A percentile compares a stretch with the other conserved stretches of the same genome.
phyloP scores from a whole-genome alignment of 2,113 vertebrate species.

The Nerophis ophidion region DNA sequence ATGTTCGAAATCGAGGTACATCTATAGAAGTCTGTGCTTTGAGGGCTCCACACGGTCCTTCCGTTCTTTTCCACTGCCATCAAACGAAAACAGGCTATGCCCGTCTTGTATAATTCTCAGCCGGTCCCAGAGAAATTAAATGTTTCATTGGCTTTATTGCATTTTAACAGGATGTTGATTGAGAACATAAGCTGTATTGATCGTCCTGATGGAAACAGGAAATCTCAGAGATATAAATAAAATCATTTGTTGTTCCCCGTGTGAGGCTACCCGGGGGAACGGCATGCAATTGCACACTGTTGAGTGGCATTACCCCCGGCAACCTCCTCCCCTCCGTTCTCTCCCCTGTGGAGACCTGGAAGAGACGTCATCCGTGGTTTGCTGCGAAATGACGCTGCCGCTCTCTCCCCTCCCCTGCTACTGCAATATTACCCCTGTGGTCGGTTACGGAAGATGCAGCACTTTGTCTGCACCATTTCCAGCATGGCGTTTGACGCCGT shows the following conservation, averaged over 20 bases:
- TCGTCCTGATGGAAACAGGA: conserved; percentile 78
- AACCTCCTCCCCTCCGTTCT: conserved; percentile 61
- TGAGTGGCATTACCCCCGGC: conserved; percentile 72
- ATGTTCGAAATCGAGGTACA: neutral
- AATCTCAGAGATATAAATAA: conserved; percentile 76
- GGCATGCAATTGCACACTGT: conserved; percentile 69
- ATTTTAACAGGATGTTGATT: conserved; percentile 76
- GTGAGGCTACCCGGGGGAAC: conserved; percentile 68
- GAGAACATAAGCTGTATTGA: conserved; percentile 75
- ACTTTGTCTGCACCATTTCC: conserved; percentile 69
- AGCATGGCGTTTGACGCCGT: conserved; percentile 66
- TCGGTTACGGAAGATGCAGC: conserved; percentile 70
- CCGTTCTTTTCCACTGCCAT: conserved; percentile 16
- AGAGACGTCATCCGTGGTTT: conserved; percentile 76
- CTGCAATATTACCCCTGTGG: conserved; percentile 71
- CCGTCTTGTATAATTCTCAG: conserved; percentile 54
- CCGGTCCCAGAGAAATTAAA: conserved; percentile 71
- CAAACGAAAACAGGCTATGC: conserved; percentile 15
- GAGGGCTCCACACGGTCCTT: neutral
- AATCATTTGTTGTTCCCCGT: conserved; percentile 74
- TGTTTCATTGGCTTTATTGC: conserved; percentile 72
- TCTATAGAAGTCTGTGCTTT: neutral
- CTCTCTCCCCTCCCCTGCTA: conserved; percentile 49
- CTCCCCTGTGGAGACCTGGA: conserved; percentile 70
- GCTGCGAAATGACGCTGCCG: conserved; percentile 73